Conservation (phyloP, 35 echinoderm and acorn worm genomes). For the Ophiothrix spiculata region DNA sequence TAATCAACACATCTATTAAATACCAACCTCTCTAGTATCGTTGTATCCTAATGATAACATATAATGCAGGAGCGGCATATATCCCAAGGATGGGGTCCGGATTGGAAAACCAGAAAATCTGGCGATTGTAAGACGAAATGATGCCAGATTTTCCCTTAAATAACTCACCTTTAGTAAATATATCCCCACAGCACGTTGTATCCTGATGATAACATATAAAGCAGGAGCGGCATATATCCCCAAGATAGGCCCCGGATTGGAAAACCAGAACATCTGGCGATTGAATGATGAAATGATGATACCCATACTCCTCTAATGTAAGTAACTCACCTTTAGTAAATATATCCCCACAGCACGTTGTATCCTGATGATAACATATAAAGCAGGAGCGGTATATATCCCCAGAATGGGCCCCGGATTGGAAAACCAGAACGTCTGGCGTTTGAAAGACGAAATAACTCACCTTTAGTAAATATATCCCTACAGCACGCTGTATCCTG, state of each 20-base stretch:
- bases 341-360: slow-evolving; percentile 9
- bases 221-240: slow-evolving; percentile 35
- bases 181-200: slow-evolving; percentile 3
- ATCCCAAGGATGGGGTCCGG: slow-evolving; percentile 24
- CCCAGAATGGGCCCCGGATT: slow-evolving; percentile 28
- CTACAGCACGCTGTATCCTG: slow-evolving; percentile 5
- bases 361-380: slow-evolving; percentile 12
- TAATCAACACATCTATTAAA: no score
- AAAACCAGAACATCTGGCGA: slow-evolving; percentile 37
- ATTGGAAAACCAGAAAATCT: slow-evolving; percentile 48
- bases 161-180: slow-evolving; percentile 34
- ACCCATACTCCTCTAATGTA: no score
- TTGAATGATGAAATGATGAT: background rate
- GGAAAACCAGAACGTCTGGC: slow-evolving; percentile 38
- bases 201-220: slow-evolving; percentile 9
- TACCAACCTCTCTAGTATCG: no score
- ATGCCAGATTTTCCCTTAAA: no score
- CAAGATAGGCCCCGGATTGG: slow-evolving; percentile 23
- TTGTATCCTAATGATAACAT: slow-evolving; percentile 14
- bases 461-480: slow-evolving; percentile 23
- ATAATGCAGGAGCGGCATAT: slow-evolving; percentile 27
- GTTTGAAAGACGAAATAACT: slow-evolving; percentile 1
- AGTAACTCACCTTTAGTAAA: slow-evolving; percentile 35
- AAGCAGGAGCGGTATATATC: slow-evolving; percentile 23
- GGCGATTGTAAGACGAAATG: background rate